Conservation (phyloP, 1,140 invertebrate species). For the Cepaea nemoralis region DNA sequence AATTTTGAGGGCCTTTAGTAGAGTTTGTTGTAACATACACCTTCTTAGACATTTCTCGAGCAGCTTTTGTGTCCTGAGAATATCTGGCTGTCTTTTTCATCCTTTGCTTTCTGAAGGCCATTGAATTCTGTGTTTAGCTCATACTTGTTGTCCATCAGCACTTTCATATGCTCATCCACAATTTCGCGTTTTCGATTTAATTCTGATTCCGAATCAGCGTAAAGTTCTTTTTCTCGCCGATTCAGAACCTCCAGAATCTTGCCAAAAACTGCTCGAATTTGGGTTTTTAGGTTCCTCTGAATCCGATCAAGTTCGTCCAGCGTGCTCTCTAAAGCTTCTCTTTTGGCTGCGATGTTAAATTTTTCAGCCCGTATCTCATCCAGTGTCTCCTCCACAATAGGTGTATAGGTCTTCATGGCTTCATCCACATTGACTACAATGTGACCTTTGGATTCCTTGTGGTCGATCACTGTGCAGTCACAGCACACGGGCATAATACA, state of each 20-base stretch:
- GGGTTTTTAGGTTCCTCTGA: slow-evolving; percentile 56
- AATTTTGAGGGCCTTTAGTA: slow-evolving; percentile 55
- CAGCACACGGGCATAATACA: slow-evolving; percentile 68
- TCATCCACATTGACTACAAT: slow-evolving; percentile 65
- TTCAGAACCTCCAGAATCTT: slow-evolving; percentile 59
- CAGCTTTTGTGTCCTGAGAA: slow-evolving; percentile 64
- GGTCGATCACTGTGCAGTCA: slow-evolving; percentile 68
- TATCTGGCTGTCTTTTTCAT: slow-evolving; percentile 61
- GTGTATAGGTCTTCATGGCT: slow-evolving; percentile 64
- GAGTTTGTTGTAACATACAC: slow-evolving; percentile 57
- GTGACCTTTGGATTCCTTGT: slow-evolving; percentile 67
- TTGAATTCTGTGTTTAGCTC: slow-evolving; percentile 53
- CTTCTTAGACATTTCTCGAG: slow-evolving; percentile 53
- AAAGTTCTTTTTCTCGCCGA: slow-evolving; percentile 62
- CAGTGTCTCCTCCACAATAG: slow-evolving; percentile 63
- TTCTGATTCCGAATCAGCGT: slow-evolving; percentile 59
- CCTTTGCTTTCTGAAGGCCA: slow-evolving; percentile 56
- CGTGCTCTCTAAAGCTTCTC: slow-evolving; percentile 54
- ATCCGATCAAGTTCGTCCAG: slow-evolving; percentile 61
- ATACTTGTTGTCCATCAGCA: slow-evolving; percentile 51
- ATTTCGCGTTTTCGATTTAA: slow-evolving; percentile 58
- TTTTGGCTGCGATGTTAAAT: slow-evolving; percentile 52
- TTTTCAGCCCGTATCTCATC: slow-evolving; percentile 54
- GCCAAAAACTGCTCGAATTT: slow-evolving; percentile 63
- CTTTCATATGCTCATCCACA: slow-evolving; percentile 55